Evolutionary conservation across 2,113 vertebrate genomes (phyloP).

Genomic region (Nycticryphes semicollaris): DNA sequence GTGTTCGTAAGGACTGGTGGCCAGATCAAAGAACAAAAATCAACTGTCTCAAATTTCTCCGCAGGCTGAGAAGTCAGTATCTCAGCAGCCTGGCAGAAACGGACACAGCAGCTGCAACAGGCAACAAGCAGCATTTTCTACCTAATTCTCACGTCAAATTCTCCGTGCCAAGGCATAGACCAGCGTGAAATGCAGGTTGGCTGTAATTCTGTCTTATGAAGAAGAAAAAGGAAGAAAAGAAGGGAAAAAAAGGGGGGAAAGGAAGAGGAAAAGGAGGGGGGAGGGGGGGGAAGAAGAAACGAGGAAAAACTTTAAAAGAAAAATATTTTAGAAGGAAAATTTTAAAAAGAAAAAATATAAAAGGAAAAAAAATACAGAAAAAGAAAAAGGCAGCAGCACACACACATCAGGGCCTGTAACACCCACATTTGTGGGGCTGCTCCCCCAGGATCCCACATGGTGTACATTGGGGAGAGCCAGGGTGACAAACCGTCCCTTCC

Average conservation of each 20-base stretch:
- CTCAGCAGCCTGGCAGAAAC: neutral
- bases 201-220: neutral
- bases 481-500: neutral
- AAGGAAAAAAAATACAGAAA: no score
- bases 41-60: neutral
- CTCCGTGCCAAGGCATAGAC: neutral
- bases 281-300: no score
- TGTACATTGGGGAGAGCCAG: accelerated
- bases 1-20: neutral
- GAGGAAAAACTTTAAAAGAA: no score
- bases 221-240: no score
- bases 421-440: neutral
- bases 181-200: neutral
- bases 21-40: neutral
- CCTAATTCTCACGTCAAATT: neutral
- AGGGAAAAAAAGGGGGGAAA: no score
- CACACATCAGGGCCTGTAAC: neutral
- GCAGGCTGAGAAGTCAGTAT: neutral
- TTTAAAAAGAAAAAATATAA: no score
- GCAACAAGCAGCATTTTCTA: neutral
- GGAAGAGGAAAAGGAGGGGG: no score
- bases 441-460: accelerated
- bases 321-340: no score
- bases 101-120: neutral
- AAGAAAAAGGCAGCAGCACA: neutral